Conservation (phyloP, 2,888 invertebrate genomes). For the Spisula subtruncata region DNA sequence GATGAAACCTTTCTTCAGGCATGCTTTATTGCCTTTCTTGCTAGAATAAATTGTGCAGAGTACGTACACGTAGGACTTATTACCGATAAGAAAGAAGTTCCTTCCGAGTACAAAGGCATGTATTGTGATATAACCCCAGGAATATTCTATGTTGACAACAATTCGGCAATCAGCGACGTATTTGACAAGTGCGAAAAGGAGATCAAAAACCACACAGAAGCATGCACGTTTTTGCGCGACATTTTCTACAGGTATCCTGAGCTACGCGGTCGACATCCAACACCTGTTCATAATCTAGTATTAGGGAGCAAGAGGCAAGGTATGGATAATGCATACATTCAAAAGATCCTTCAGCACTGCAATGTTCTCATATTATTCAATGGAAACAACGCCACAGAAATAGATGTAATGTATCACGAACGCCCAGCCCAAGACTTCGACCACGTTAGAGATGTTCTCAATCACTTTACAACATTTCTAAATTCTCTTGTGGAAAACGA, state of each 20-base stretch:
- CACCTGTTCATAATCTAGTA: constrained; percentile 77
- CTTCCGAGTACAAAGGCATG: constrained; percentile 49
- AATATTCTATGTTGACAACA: constrained; percentile 68
- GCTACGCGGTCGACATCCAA: constrained; percentile 67
- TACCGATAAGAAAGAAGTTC: constrained; percentile 66
- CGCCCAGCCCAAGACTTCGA: constrained; percentile 72
- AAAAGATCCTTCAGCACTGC: constrained; percentile 70
- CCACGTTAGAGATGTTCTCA: constrained; percentile 72
- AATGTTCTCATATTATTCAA: constrained; percentile 73
- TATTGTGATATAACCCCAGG: constrained; percentile 74
- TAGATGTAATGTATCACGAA: constrained; percentile 71
- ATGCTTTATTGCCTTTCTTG: constrained; percentile 75
- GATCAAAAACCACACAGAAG: constrained; percentile 50
- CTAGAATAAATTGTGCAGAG: constrained; percentile 73
- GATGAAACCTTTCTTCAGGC: constrained; percentile 58
- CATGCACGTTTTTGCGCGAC: constrained; percentile 73
- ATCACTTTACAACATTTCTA: constrained; percentile 77
- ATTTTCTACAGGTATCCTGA: constrained; percentile 76
- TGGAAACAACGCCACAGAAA: constrained; percentile 50
- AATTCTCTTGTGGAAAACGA: constrained; percentile 53
- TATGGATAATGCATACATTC: constrained; percentile 18
- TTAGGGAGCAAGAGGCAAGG: constrained; percentile 53
- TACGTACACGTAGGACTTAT: constrained; percentile 74
- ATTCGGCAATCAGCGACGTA: constrained; percentile 41
- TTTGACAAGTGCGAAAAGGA: constrained; percentile 57